phyloP scores from a whole-genome alignment of 2,888 invertebrate species.

The Thereva unica region DNA sequence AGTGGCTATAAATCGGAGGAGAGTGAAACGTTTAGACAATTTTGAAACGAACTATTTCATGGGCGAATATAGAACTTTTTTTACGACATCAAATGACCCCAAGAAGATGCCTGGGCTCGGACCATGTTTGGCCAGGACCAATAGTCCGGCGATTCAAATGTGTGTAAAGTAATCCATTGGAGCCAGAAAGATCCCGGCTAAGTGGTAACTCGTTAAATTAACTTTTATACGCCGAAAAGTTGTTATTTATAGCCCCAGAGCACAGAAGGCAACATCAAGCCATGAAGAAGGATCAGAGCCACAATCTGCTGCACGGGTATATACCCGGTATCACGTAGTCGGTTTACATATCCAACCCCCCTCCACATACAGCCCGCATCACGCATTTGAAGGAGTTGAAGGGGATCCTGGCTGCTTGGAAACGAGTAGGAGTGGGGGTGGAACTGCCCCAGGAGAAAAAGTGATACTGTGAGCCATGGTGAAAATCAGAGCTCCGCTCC shows the following conservation, averaged over 20 bases:
- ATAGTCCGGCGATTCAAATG: not conserved
- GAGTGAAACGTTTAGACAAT: conserved; percentile 36
- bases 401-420: not conserved
- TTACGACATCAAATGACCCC: conserved; percentile 15
- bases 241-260: conserved; percentile 39
- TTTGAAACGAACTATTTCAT: conserved; percentile 37
- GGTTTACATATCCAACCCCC: too few relatives aligned
- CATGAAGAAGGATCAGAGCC: not conserved
- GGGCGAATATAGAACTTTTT: not conserved
- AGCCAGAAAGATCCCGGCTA: conserved; percentile 9
- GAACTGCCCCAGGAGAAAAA: not conserved
- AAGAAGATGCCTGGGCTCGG: conserved; percentile 21
- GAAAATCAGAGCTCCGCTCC: conserved; percentile 28
- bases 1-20: conserved; percentile 15
- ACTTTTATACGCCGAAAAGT: conserved; percentile 41
- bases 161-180: not conserved
- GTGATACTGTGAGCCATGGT: conserved; percentile 23
- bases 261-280: conserved; percentile 22
- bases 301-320: too few relatives aligned
- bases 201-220: conserved; percentile 41
- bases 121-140: conserved; percentile 14
- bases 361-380: too few relatives aligned
- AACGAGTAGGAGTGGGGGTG: not conserved
- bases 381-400: not conserved
- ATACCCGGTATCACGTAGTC: too few relatives aligned